Evolutionary conservation across 2,888 invertebrate species (phyloP).

Genomic region (Lepidocyrtoides sp.): DNA sequence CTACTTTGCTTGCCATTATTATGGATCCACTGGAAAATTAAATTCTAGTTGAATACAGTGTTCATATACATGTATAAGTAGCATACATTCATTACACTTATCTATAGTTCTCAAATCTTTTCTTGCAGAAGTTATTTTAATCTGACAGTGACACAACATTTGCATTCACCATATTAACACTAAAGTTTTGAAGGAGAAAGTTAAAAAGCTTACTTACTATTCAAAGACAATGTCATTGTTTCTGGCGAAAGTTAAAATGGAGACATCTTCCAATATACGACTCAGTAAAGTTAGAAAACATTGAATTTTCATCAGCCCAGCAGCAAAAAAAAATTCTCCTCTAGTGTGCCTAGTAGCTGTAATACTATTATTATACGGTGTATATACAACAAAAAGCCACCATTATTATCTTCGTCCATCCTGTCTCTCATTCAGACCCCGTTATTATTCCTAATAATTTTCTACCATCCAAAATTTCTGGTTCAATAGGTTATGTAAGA

Average conservation of each 20-base stretch:
- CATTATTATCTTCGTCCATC: not conserved
- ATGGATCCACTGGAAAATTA: too few species aligned
- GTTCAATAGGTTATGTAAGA: slow-evolving; percentile 61
- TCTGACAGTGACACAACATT: too few species aligned
- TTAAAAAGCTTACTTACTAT: not conserved
- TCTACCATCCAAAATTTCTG: not conserved
- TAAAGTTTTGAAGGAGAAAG: too few species aligned
- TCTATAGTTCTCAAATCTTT: too few species aligned
- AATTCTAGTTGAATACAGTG: too few species aligned
- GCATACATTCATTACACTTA: too few species aligned
- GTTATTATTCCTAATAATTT: not conserved
- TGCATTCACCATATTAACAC: too few species aligned
- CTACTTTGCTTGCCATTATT: too few species aligned
- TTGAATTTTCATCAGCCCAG: slow-evolving; percentile 24
- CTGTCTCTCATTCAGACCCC: not conserved
- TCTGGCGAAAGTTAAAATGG: slow-evolving; percentile 4
- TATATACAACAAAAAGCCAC: not conserved
- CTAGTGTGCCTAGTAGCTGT: not conserved
- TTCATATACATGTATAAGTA: too few species aligned
- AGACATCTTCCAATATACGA: not conserved
- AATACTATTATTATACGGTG: slow-evolving; percentile 5
- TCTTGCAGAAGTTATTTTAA: too few species aligned
- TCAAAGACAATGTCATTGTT: slow-evolving; percentile 8
- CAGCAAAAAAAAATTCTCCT: slow-evolving; percentile 25
- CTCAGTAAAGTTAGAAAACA: not conserved